Conservation (phyloP, 2,888 invertebrate species). For the Drosophila percnosoma region DNA sequence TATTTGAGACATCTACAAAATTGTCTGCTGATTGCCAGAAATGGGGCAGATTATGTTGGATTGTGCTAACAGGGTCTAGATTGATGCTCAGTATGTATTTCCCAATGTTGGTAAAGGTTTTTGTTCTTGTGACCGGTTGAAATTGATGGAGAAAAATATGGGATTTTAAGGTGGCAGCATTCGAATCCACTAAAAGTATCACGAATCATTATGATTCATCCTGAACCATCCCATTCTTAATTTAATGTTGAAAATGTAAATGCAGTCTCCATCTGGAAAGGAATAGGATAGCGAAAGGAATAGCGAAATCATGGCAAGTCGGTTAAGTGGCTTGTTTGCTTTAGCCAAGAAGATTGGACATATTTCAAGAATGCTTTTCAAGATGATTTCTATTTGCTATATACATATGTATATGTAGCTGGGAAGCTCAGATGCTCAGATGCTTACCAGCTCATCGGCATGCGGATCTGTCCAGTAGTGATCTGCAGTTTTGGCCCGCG, state of each 20-base stretch:
- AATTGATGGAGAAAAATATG: too few species aligned
- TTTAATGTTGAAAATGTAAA: neutral
- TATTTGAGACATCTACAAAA: too few species aligned
- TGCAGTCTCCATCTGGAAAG: too few species aligned
- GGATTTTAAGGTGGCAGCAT: neutral
- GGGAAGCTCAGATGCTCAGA: neutral
- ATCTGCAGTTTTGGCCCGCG: slow-evolving; percentile 94
- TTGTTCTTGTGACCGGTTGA: too few species aligned
- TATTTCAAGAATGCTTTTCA: neutral
- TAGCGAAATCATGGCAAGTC: neutral
- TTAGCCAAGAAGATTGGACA: neutral
- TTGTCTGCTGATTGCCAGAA: too few species aligned
- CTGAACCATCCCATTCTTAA: neutral
- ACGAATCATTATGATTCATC: too few species aligned
- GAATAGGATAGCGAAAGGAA: too few species aligned
- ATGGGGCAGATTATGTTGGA: too few species aligned
- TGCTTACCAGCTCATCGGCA: slow-evolving; percentile 94
- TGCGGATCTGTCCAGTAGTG: slow-evolving; percentile 97
- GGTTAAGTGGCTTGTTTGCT: too few species aligned
- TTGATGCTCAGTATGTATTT: too few species aligned
- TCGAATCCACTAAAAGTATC: neutral
- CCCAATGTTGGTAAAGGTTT: too few species aligned
- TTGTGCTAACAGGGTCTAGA: too few species aligned
- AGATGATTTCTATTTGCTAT: neutral
- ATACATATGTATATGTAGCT: neutral